Conservation (phyloP, 30 jellyfish, hydroid and myxozoan genomes). For the Catostylus mosaicus region DNA sequence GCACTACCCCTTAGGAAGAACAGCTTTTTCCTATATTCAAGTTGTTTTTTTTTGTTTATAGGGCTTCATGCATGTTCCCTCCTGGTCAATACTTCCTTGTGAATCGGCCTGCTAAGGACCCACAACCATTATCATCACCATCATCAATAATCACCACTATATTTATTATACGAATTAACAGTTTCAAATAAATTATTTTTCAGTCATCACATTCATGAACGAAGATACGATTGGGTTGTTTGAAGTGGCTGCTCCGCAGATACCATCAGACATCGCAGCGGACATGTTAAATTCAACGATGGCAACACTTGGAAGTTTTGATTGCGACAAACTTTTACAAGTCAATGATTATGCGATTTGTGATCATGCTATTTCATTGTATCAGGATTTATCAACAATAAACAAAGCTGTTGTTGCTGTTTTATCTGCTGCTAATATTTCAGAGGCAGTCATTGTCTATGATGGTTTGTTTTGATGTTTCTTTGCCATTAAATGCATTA, state of each 20-base stretch:
- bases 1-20: no score
- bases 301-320: conserved; percentile 25
- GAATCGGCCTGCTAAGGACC: no score
- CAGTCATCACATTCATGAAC: conserved; percentile 32
- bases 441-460: conserved; percentile 36
- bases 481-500: not conserved
- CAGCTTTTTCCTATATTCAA: no score
- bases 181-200: not conserved
- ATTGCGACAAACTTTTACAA: conserved; percentile 30
- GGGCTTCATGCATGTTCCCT: no score
- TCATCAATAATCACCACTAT: no score
- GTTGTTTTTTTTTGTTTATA: no score
- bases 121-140: no score
- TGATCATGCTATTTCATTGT: conserved; percentile 24
- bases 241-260: conserved; percentile 51
- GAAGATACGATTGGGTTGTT: conserved; percentile 32
- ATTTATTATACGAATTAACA: no score
- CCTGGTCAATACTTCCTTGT: no score
- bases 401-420: conserved; percentile 41
- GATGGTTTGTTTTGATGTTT: conserved; percentile 39
- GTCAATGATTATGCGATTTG: conserved; percentile 55
- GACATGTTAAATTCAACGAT: conserved; percentile 49
- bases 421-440: conserved; percentile 7
- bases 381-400: conserved; percentile 32
- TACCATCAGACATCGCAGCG: conserved; percentile 60